These are phyloP conservation scores for Brachionus asplanchnoidis DNA, from an alignment of 1,140 invertebrate genomes.

Conservation along the genomic window DNA sequence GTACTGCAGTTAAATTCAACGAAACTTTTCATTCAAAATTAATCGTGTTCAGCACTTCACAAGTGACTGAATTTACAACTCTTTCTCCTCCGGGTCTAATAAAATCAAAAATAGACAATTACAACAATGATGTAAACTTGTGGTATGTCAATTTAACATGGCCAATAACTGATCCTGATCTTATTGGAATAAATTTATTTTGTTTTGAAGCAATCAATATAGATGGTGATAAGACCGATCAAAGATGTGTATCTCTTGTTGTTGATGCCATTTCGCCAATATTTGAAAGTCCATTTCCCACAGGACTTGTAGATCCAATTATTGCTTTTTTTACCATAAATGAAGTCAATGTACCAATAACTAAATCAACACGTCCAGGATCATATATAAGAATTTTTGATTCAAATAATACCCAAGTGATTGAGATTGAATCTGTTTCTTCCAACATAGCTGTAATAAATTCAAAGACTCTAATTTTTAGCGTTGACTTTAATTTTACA, in stretches of 20 bases:
- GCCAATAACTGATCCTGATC: neutral
- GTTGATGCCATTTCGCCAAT: neutral
- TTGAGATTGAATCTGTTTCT: neutral
- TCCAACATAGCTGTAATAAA: neutral
- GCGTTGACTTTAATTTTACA: neutral
- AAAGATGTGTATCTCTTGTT: neutral
- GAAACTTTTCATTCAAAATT: neutral
- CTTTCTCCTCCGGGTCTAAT: neutral
- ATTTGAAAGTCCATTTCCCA: neutral
- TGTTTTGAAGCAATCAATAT: neutral
- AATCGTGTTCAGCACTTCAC: neutral
- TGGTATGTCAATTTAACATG: neutral
- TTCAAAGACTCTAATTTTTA: neutral
- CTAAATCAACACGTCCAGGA: neutral
- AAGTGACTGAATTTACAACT: neutral
- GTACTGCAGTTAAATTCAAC: neutral
- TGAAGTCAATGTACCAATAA: neutral
- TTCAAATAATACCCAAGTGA: neutral
- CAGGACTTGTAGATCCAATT: neutral
- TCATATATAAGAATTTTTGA: neutral
- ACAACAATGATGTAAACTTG: neutral
- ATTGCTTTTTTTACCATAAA: neutral
- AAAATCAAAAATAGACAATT: neutral
- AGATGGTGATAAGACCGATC: neutral
- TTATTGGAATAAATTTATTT: neutral